A percentile compares a stretch with the other conserved stretches of the same genome.
Evolutionary conservation across 53 echinoderm and acorn worm genomes (phyloP).

Genomic region (Glandiceps talaboti): DNA sequence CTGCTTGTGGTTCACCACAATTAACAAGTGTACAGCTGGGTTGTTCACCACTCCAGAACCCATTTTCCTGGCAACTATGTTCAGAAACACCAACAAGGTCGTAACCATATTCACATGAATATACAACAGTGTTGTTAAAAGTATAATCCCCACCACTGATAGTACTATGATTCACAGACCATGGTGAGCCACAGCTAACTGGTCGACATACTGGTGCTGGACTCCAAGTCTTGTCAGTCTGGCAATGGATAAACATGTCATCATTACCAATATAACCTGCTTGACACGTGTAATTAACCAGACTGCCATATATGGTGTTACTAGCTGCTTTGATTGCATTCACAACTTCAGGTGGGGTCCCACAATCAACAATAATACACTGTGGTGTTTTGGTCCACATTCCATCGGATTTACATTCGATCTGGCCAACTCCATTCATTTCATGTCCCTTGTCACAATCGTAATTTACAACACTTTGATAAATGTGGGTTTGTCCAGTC

Average conservation of each 20-base stretch:
- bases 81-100: background rate
- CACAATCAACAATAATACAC: conserved; percentile 20
- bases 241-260: conserved; percentile 7
- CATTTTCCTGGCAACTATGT: background rate
- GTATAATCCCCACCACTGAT: background rate
- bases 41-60: background rate
- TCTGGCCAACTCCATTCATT: conserved; percentile 11
- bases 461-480: background rate
- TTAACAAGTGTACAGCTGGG: conserved; percentile 30
- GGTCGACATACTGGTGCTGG: conserved; percentile 16
- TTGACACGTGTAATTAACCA: conserved; percentile 28
- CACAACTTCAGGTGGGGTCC: background rate
- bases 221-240: conserved; percentile 48
- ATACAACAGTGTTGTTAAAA: background rate
- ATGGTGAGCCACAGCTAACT: conserved; percentile 22
- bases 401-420: conserved; percentile 23
- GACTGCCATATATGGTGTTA: conserved; percentile 30
- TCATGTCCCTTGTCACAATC: conserved; percentile 21
- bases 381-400: conserved; percentile 21
- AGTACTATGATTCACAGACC: conserved; percentile 6
- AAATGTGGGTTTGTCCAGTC: background rate
- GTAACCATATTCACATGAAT: background rate
- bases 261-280: conserved; percentile 17
- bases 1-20: conserved; percentile 33
- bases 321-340: conserved; percentile 17